A percentile compares a stretch with the other conserved stretches of the same genome.
phyloP scores from a whole-genome alignment of 2,888 invertebrate species.

The Cheilosia vulpina region DNA sequence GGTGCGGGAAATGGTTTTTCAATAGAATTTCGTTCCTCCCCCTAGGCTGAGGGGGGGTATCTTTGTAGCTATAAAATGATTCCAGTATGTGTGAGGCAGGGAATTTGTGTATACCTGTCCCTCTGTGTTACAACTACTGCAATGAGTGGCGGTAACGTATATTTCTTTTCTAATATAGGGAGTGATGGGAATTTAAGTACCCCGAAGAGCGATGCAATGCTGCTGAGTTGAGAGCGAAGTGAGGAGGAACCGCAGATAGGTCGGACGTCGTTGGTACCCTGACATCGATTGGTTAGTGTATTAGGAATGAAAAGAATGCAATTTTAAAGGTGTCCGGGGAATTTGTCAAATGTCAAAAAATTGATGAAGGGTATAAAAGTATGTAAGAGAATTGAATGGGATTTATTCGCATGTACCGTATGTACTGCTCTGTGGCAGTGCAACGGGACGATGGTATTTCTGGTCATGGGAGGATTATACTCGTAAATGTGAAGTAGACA shows the following conservation, averaged over 20 bases:
- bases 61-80: conserved; percentile 30
- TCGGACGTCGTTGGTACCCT: background rate
- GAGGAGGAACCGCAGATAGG: background rate
- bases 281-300: conserved; percentile 66
- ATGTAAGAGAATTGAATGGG: conserved; percentile 62
- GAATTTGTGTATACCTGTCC: conserved; percentile 63
- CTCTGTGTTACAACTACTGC: conserved; percentile 51
- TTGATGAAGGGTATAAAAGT: conserved; percentile 66
- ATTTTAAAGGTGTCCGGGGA: conserved; percentile 83
- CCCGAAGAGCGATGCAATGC: conserved; percentile 47
- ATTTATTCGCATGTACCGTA: conserved; percentile 10
- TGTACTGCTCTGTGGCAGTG: background rate
- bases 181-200: conserved; percentile 71
- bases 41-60: background rate
- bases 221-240: background rate
- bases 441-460: conserved; percentile 5
- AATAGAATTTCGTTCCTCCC: conserved; percentile 38
- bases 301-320: conserved; percentile 79
- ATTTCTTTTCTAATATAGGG: conserved; percentile 34
- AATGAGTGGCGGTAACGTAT: conserved; percentile 35
- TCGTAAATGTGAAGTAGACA: background rate
- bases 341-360: conserved; percentile 78
- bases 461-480: conserved; percentile 13
- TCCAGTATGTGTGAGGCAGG: conserved; percentile 2
- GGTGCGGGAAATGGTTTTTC: conserved; percentile 64